Conservation (phyloP, 2,888 invertebrate species). For the Prenolepis imparis region DNA sequence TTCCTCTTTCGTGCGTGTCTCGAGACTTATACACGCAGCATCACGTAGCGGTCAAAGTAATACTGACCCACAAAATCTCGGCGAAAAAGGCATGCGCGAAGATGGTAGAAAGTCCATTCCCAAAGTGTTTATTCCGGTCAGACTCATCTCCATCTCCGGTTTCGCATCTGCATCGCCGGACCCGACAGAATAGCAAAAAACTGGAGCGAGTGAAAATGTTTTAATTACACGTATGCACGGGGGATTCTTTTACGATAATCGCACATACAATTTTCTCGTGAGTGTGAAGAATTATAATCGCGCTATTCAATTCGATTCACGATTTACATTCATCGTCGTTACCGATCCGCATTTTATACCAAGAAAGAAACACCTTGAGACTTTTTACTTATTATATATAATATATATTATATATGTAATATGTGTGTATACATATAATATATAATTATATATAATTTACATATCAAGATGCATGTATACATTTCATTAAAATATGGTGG, state of each 20-base stretch:
- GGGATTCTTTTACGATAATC: constrained; percentile 27
- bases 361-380: neutral
- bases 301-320: neutral
- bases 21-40: neutral
- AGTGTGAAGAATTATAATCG: constrained; percentile 34
- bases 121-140: constrained; percentile 62
- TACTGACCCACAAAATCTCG: constrained; percentile 65
- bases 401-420: too few relatives aligned
- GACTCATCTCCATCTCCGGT: constrained; percentile 43
- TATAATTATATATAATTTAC: too few relatives aligned
- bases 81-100: constrained; percentile 46
- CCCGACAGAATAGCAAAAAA: constrained; percentile 13
- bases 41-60: constrained; percentile 41
- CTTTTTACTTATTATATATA: neutral
- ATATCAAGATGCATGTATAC: too few relatives aligned
- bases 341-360: neutral
- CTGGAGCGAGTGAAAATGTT: constrained; percentile 55
- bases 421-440: too few relatives aligned
- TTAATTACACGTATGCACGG: constrained; percentile 46
- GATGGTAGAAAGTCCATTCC: constrained; percentile 64
- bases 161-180: constrained; percentile 22
- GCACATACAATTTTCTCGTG: constrained; percentile 28
- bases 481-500: neutral
- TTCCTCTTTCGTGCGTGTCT: constrained; percentile 7
- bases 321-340: neutral